Evolutionary conservation across 2,797 vertebrate genomes (phyloP).

Genomic region (Falco berigora): DNA sequence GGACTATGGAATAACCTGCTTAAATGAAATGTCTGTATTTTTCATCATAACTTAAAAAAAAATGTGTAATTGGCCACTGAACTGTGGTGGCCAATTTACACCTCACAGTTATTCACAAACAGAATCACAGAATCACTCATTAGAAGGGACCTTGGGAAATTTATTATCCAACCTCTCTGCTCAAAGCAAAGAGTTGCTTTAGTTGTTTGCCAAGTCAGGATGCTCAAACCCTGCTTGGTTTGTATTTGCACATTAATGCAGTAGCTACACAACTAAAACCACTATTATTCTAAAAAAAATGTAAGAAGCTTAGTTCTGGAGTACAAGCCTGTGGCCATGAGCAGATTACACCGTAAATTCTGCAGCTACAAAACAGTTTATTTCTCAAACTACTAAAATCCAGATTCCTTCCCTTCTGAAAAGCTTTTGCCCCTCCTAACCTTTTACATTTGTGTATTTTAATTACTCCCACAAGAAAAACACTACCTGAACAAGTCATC

Average conservation of each 20-base stretch:
- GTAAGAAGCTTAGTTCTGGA: background rate
- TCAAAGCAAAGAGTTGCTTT: background rate
- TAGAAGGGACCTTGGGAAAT: background rate
- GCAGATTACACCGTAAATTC: background rate
- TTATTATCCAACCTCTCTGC: background rate
- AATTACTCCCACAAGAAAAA: background rate
- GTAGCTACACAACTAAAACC: background rate
- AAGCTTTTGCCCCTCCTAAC: background rate
- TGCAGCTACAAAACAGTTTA: background rate
- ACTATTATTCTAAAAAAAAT: background rate
- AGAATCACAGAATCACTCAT: background rate
- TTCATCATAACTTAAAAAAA: background rate
- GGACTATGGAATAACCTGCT: background rate
- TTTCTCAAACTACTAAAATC: background rate
- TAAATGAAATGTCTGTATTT: background rate
- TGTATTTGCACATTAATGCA: background rate
- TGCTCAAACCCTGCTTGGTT: background rate
- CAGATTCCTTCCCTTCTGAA: background rate
- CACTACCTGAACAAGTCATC: background rate
- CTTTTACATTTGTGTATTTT: background rate
- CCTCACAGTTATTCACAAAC: background rate
- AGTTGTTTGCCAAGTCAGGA: background rate
- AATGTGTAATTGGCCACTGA: background rate
- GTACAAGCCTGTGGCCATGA: background rate
- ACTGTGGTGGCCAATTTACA: background rate